These are phyloP conservation scores for Lochmaea crataegi DNA, from an alignment of 2,888 invertebrate species.

Conservation along the genomic window DNA sequence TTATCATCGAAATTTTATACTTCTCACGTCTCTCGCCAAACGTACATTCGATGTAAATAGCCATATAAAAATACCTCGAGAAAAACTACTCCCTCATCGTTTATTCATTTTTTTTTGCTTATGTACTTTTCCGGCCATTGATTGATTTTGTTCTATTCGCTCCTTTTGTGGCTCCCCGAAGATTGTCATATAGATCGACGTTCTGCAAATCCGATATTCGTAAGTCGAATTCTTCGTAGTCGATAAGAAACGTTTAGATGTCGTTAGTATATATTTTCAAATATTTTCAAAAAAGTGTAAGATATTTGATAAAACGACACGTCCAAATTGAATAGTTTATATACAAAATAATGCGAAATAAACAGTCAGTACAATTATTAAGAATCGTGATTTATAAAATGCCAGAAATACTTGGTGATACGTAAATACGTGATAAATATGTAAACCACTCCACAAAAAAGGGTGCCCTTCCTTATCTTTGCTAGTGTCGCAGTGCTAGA, in stretches of 20 bases:
- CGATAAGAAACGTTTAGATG: background rate
- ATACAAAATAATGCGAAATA: too few relatives aligned
- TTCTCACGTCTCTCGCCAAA: slow-evolving; percentile 19
- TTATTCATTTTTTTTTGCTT: slow-evolving; percentile 30
- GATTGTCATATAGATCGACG: slow-evolving; percentile 34
- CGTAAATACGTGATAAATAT: too few relatives aligned
- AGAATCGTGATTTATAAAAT: too few relatives aligned
- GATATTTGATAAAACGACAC: too few relatives aligned
- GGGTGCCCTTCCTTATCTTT: too few relatives aligned
- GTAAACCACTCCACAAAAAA: too few relatives aligned
- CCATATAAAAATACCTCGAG: slow-evolving; percentile 24
- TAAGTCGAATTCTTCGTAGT: background rate
- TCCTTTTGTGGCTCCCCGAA: slow-evolving; percentile 22
- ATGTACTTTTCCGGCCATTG: slow-evolving; percentile 25
- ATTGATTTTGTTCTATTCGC: slow-evolving; percentile 37
- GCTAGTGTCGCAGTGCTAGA: too few relatives aligned
- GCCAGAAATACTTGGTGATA: too few relatives aligned
- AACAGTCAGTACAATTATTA: too few relatives aligned
- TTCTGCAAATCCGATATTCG: slow-evolving; percentile 29
- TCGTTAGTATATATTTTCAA: background rate
- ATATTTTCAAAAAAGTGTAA: background rate
- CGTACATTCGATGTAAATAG: slow-evolving; percentile 23
- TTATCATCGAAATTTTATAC: slow-evolving; percentile 23
- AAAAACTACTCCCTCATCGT: slow-evolving; percentile 16
- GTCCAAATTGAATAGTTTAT: too few relatives aligned